Evolutionary conservation across 2,113 vertebrate genomes (phyloP).

Genomic region (Machaerirhynchus nigripectus): DNA sequence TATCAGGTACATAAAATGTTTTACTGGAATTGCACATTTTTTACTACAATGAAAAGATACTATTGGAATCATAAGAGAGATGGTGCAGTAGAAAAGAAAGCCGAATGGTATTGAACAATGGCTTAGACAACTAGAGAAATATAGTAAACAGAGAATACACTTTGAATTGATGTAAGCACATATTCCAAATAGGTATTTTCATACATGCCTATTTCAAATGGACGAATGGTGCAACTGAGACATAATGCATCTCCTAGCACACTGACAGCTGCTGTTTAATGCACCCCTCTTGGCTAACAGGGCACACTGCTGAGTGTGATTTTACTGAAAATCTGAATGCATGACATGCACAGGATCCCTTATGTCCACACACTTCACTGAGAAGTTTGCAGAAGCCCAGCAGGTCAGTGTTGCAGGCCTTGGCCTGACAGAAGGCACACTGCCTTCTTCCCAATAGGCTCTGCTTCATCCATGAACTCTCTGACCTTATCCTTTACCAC

Average conservation of each 20-base stretch:
- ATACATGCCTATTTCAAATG: background rate
- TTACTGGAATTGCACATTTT: background rate
- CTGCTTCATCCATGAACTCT: background rate
- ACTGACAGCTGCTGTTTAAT: background rate
- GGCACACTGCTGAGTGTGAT: background rate
- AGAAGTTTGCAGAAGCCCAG: background rate
- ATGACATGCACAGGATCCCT: background rate
- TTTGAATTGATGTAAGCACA: background rate
- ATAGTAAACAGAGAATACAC: background rate
- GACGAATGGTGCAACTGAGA: background rate
- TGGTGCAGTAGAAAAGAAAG: background rate
- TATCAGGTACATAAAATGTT: background rate
- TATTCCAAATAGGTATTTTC: background rate
- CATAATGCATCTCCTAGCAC: background rate
- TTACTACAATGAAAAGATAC: background rate
- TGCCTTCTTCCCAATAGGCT: background rate
- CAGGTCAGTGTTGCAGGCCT: background rate
- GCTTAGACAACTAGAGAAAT: background rate
- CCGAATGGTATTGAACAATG: background rate
- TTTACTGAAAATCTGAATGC: background rate
- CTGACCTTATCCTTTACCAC: background rate
- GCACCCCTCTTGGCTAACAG: background rate
- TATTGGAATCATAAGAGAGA: background rate
- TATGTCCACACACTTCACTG: background rate
- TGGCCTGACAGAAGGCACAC: background rate